These are phyloP conservation scores for Napeogenes inachia DNA, from an alignment of 2,888 invertebrate genomes.

Conservation along the genomic window DNA sequence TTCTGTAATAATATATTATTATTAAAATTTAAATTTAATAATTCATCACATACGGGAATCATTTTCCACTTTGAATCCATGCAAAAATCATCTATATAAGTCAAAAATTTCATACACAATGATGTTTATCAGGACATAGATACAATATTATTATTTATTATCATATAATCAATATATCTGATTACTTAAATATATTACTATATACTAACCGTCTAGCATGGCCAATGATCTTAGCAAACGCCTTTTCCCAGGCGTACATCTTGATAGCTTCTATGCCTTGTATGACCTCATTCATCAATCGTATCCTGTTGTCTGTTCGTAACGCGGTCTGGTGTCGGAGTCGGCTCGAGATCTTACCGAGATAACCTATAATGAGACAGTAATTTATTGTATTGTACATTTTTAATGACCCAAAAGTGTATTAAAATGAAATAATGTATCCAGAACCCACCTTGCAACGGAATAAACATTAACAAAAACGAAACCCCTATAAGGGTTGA, in stretches of 20 bases:
- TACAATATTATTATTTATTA: background rate
- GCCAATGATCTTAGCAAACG: constrained; percentile 85
- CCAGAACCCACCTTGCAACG: constrained; percentile 26
- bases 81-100: too few species aligned
- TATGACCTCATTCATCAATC: constrained; percentile 93
- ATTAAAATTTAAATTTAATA: too few species aligned
- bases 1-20: constrained; percentile 54
- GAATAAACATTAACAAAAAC: constrained; percentile 76
- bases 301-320: constrained; percentile 89
- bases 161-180: background rate
- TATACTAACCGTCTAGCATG: constrained; percentile 80
- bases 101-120: too few species aligned
- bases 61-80: too few species aligned
- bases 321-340: constrained; percentile 83
- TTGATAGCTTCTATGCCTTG: constrained; percentile 90
- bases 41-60: too few species aligned
- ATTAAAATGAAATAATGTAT: background rate
- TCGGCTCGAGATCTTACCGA: constrained; percentile 82
- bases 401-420: background rate
- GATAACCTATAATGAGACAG: constrained; percentile 68
- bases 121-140: too few species aligned
- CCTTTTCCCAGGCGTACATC: constrained; percentile 93
- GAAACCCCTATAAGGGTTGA: constrained; percentile 79
- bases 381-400: background rate
- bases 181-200: too few species aligned